Evolutionary conservation across 2,888 invertebrate species (phyloP).

Genomic region (Gortyna flavago): DNA sequence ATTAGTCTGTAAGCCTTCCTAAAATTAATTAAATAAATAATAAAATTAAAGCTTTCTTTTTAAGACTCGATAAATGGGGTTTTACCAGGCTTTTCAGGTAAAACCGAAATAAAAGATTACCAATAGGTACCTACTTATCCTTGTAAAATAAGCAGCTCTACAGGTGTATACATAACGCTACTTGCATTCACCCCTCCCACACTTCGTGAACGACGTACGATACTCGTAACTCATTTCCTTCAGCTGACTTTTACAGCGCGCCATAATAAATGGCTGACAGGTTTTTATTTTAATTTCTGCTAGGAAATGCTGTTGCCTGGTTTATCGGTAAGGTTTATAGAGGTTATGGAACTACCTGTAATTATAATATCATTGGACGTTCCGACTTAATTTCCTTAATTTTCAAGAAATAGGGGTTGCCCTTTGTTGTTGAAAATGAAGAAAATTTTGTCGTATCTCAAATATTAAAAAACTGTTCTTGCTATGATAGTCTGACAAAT

Average conservation of each 20-base stretch:
- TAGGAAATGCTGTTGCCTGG: conserved; percentile 11
- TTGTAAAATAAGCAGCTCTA: background rate
- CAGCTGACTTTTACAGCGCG: conserved; percentile 39
- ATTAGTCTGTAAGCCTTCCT: too few species aligned
- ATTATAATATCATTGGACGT: background rate
- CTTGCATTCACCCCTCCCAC: conserved; percentile 8
- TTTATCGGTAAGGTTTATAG: conserved; percentile 5
- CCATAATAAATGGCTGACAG: conserved; percentile 37
- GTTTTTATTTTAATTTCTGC: conserved; percentile 38
- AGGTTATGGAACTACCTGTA: background rate
- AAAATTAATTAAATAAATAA: too few species aligned
- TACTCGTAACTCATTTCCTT: conserved; percentile 35
- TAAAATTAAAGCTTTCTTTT: background rate
- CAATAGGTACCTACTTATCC: background rate
- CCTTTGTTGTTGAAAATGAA: too few species aligned
- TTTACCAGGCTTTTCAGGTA: background rate
- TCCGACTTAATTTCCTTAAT: too few species aligned
- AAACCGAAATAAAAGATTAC: background rate
- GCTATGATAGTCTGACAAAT: too few species aligned
- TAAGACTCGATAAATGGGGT: background rate
- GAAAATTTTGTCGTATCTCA: too few species aligned
- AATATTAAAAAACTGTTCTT: too few species aligned
- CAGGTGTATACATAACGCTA: conserved; percentile 3
- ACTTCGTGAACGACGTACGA: background rate
- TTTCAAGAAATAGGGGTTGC: too few species aligned